Conservation (phyloP, 2,888 invertebrate genomes). For the Eupeodes luniger region DNA sequence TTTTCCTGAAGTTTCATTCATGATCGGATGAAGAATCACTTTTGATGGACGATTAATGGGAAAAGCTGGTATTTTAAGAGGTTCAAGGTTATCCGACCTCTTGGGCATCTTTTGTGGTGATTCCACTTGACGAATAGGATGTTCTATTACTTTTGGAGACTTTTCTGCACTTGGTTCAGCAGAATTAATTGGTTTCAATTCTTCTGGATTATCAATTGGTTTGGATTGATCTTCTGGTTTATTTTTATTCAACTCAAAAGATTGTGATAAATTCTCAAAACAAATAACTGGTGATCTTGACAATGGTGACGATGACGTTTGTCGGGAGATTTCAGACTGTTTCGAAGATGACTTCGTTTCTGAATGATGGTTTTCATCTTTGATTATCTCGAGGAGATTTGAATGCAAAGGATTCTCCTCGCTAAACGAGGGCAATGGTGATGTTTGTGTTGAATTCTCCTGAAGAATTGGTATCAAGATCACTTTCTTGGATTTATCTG, state of each 20-base stretch:
- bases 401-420: slow-evolving; percentile 6
- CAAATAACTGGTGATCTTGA: slow-evolving; percentile 37
- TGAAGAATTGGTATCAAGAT: slow-evolving; percentile 38
- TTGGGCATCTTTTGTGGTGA: slow-evolving; percentile 21
- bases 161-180: neutral
- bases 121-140: slow-evolving; percentile 19
- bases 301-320: slow-evolving; percentile 16
- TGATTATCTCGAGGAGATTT: slow-evolving; percentile 15
- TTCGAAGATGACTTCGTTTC: neutral
- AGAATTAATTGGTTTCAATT: neutral
- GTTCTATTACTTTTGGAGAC: neutral
- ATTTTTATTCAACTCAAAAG: slow-evolving; percentile 3
- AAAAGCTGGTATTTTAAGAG: slow-evolving; percentile 32
- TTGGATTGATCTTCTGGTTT: neutral
- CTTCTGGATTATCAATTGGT: neutral
- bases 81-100: neutral
- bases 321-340: neutral
- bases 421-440: slow-evolving; percentile 7
- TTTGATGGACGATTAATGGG: slow-evolving; percentile 51
- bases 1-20: neutral
- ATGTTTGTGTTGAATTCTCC: slow-evolving; percentile 42
- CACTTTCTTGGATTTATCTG: neutral
- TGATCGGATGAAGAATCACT: slow-evolving; percentile 51
- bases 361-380: slow-evolving; percentile 3
- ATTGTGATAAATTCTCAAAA: slow-evolving; percentile 31